phyloP scores from a whole-genome alignment of 2,113 vertebrate species.

The Noturus placidus region DNA sequence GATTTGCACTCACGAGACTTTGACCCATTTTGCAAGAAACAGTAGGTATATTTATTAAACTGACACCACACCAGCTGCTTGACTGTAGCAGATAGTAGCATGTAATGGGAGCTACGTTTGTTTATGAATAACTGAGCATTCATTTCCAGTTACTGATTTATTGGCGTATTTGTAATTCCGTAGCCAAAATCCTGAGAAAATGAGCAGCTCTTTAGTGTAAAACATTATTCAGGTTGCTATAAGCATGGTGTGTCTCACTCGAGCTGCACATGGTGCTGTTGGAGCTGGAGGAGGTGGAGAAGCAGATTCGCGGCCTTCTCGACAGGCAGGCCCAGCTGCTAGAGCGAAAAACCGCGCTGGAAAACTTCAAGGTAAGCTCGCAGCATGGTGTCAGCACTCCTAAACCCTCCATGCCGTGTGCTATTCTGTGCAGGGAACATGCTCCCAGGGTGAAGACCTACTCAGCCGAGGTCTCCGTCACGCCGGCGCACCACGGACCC shows the following conservation, averaged over 20 bases:
- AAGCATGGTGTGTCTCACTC: background rate
- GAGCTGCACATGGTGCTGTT: no score
- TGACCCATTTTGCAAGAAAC: background rate
- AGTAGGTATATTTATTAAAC: background rate
- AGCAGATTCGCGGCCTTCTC: no score
- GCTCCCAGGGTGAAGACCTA: no score
- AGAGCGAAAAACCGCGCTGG: no score
- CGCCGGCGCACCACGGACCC: no score
- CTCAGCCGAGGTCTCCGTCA: no score
- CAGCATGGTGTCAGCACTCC: no score
- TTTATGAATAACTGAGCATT: background rate
- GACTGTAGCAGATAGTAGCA: background rate
- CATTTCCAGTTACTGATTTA: slow-evolving; percentile 1
- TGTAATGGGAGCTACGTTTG: background rate
- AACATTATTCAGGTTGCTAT: background rate
- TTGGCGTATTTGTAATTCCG: background rate
- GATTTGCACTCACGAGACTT: background rate
- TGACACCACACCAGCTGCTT: background rate
- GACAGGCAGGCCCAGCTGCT: no score
- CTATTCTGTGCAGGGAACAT: no score
- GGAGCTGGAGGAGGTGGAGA: no score
- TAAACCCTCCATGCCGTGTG: no score
- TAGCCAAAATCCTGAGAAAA: background rate
- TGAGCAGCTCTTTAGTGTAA: background rate
- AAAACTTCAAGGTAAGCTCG: no score